Evolutionary conservation across 2,888 invertebrate genomes (phyloP).

Genomic region (Agrotis clavis): DNA sequence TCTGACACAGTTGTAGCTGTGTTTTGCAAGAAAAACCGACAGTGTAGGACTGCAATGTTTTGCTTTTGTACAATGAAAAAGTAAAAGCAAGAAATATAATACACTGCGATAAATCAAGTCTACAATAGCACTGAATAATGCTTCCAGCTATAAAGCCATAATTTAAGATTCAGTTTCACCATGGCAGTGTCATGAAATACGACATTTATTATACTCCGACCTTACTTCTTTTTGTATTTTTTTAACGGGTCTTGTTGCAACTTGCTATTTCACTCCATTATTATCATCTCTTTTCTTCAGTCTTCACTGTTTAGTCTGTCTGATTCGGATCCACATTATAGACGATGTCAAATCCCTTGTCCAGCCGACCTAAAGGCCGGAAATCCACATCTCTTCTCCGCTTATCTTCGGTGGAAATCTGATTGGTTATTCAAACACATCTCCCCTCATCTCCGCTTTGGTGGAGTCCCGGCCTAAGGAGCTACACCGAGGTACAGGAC

Average conservation of each 20-base stretch:
- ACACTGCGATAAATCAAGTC: slow-evolving; percentile 11
- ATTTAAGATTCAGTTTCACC: background rate
- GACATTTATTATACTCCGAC: background rate
- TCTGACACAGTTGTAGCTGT: background rate
- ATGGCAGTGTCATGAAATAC: slow-evolving; percentile 1
- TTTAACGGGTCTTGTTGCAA: background rate
- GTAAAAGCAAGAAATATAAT: slow-evolving; percentile 8
- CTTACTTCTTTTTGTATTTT: background rate
- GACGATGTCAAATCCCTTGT: background rate
- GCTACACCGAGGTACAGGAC: too few relatives aligned
- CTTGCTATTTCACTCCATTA: background rate
- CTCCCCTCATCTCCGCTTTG: too few relatives aligned
- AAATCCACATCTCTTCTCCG: too few relatives aligned
- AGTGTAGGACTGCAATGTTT: background rate
- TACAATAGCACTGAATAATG: slow-evolving; percentile 6
- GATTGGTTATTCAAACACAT: too few relatives aligned
- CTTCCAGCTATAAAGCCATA: background rate
- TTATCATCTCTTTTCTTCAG: too few relatives aligned
- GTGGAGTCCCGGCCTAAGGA: too few relatives aligned
- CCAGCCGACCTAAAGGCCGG: too few relatives aligned
- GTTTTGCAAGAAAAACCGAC: background rate
- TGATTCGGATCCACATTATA: background rate
- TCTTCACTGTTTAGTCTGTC: too few relatives aligned
- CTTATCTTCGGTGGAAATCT: too few relatives aligned
- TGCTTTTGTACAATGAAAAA: slow-evolving; percentile 10